phyloP scores from a whole-genome alignment of 2,888 invertebrate species.

The Hyposoter dolosus region DNA sequence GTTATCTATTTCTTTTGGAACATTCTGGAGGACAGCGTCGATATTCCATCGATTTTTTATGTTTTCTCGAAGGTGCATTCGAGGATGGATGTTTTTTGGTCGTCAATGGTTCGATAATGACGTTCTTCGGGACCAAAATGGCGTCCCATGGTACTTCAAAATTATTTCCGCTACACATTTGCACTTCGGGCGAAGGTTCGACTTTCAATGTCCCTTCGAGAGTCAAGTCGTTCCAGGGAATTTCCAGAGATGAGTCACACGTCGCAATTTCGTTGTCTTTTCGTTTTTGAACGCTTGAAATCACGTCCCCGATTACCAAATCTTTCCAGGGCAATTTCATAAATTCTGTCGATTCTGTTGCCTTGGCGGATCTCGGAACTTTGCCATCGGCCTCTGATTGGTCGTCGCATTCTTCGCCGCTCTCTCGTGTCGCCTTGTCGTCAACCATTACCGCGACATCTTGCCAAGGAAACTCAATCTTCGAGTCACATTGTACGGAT shows the following conservation, averaged over 20 bases:
- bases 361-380: slow-evolving; percentile 25
- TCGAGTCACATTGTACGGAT: slow-evolving; percentile 76
- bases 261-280: slow-evolving; percentile 33
- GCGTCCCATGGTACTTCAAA: slow-evolving; percentile 81
- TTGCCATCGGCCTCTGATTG: slow-evolving; percentile 22
- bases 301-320: slow-evolving; percentile 73
- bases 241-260: slow-evolving; percentile 78
- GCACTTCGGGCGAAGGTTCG: slow-evolving; percentile 65
- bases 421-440: slow-evolving; percentile 60
- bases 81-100: slow-evolving; percentile 75
- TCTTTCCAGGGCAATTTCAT: slow-evolving; percentile 79
- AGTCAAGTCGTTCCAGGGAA: slow-evolving; percentile 76
- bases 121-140: slow-evolving; percentile 76
- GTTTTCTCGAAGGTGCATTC: slow-evolving; percentile 30
- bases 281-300: slow-evolving; percentile 40
- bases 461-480: slow-evolving; percentile 80
- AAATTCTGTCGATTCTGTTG: slow-evolving; percentile 70
- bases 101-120: slow-evolving; percentile 73
- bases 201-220: slow-evolving; percentile 74
- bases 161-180: slow-evolving; percentile 71
- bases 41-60: slow-evolving; percentile 2
- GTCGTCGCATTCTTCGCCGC: slow-evolving; percentile 26
- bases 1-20: slow-evolving; percentile 40
- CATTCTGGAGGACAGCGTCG: slow-evolving; percentile 33
- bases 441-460: slow-evolving; percentile 74